A percentile compares a stretch with the other conserved stretches of the same genome.
Conservation (phyloP, 2,888 invertebrate species). For the Drosophila bunnanda region DNA sequence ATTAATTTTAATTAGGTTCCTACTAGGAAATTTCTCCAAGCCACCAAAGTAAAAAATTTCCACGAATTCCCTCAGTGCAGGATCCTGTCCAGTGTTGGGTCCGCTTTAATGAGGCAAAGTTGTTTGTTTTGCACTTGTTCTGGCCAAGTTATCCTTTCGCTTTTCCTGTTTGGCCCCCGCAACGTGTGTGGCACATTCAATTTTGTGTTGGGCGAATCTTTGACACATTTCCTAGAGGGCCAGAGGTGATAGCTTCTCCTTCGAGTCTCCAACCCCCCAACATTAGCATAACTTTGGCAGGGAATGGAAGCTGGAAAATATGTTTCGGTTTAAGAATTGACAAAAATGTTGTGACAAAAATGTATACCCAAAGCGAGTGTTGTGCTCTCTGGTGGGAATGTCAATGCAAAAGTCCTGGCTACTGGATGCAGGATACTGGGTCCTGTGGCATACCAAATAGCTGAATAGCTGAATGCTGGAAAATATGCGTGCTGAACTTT, state of each 20-base stretch:
- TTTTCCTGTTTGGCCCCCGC: constrained; percentile 10
- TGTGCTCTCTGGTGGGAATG: constrained; percentile 38
- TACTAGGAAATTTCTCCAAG: not conserved
- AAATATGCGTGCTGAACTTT: constrained; percentile 60
- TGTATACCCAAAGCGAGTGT: constrained; percentile 29
- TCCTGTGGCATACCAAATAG: constrained; percentile 17
- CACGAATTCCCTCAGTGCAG: not conserved
- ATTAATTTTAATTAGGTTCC: not conserved
- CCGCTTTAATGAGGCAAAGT: constrained; percentile 12
- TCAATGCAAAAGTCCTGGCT: constrained; percentile 27
- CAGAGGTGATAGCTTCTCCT: constrained; percentile 17
- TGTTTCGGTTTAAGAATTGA: constrained; percentile 28
- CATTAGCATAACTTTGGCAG: constrained; percentile 53
- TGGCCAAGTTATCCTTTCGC: constrained; percentile 32
- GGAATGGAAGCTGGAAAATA: constrained; percentile 13
- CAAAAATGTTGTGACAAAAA: constrained; percentile 21
- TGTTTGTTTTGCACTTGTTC: constrained; percentile 40
- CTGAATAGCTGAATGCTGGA: constrained; percentile 36
- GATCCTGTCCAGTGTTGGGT: not conserved
- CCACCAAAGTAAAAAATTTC: no score
- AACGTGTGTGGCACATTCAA: constrained; percentile 25
- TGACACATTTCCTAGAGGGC: constrained; percentile 36
- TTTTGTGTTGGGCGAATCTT: constrained; percentile 8
- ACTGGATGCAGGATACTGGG: not conserved
- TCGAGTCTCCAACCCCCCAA: not conserved